These are phyloP conservation scores for Protobothrops flavoviridis DNA, from an alignment of 2,113 vertebrate species.

Conservation along the genomic window DNA sequence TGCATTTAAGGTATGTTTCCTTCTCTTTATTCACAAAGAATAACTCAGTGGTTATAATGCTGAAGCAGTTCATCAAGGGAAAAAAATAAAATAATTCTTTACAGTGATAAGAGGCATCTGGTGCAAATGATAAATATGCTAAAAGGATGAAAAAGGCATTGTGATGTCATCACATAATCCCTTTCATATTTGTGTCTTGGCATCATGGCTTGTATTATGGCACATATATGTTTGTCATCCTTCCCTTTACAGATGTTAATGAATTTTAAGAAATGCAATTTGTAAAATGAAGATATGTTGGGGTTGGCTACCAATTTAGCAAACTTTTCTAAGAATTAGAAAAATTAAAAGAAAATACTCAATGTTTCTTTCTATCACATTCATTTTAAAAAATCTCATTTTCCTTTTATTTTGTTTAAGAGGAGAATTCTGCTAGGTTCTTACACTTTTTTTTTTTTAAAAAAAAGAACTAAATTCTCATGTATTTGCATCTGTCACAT, in stretches of 20 bases:
- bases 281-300: background rate
- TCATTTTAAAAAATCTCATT: background rate
- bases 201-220: background rate
- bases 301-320: background rate
- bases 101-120: background rate
- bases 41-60: no score
- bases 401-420: background rate
- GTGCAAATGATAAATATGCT: background rate
- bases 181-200: background rate
- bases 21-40: background rate
- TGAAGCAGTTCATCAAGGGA: background rate
- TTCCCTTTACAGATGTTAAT: background rate
- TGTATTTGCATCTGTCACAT: background rate
- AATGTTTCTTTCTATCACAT: background rate
- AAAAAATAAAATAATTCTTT: background rate
- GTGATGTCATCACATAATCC: background rate
- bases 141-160: background rate
- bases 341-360: background rate
- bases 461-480: background rate
- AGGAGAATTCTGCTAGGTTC: background rate
- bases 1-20: background rate
- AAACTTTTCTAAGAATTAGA: background rate
- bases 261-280: background rate
- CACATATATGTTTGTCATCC: background rate
- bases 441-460: background rate